Evolutionary conservation across 2,113 vertebrate genomes (phyloP), one percentile per base, ranked within the genome.

Genomic region (Misgurnus anguillicaudatus): DNA sequence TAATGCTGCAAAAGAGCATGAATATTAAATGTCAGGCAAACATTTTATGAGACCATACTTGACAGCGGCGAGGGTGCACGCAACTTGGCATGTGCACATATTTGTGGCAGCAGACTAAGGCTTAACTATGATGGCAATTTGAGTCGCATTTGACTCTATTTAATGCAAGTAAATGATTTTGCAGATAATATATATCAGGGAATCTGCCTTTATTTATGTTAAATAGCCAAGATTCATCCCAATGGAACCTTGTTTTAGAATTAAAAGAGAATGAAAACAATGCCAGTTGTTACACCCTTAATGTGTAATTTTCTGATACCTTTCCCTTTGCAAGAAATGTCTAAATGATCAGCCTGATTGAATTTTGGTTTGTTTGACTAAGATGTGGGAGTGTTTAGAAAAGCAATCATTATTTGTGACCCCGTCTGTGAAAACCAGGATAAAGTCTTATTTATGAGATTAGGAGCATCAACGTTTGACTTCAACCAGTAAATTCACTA

Each of bases 41-140:
- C 70, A 73, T 73, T 60, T n/a, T 73, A 73, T 73, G 38, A 73
- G 55, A 45, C 13, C 41, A 61, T 74, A 74, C 61, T 74, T 62
- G 57, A 48, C 72, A 74, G 57, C 55, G 62, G 72, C 9, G 14
- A 74, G 41, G 62, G 39, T 62, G 72, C 41, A 62, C 45, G 39
- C 55, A 74, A 17, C 57, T 47, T 74, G 41, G 72, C 58, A 74
- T 74, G 61, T 62, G 57, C 57, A 62, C 57, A 62, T 45, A 74
- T 74, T 62, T 74, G 39, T 48, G 41, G 71, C 41, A 36, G 71
- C 71, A 47, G 57, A 4, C 41, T 61, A 41, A 74, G 72, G 62
- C 41, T 61, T 14, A 62, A 74, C 55, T 47, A 61, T 74, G 16
- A 74, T 60, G 36, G 72, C 41, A 74, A 45, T 74, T 62, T 74